phyloP scores from a whole-genome alignment of 2,797 vertebrate species.

The Allobates femoralis region DNA sequence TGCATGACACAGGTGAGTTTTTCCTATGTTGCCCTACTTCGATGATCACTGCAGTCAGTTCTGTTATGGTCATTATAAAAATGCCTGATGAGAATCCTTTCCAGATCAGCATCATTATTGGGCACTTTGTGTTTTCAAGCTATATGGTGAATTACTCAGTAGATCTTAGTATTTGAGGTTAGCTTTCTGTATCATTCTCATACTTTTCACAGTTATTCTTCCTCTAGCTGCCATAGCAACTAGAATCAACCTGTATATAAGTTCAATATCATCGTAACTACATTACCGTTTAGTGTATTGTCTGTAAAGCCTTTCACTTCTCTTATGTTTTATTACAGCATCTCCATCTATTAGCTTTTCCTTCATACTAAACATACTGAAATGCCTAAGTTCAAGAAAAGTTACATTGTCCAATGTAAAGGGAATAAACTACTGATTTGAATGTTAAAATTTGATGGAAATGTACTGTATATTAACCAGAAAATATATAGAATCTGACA shows the following conservation, averaged over 20 bases:
- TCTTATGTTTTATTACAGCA: background rate
- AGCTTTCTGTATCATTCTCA: background rate
- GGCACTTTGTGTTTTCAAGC: background rate
- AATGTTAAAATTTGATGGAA: background rate
- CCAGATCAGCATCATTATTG: background rate
- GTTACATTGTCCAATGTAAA: background rate
- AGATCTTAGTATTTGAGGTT: background rate
- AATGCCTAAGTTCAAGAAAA: background rate
- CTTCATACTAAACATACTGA: background rate
- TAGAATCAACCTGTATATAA: slow-evolving; percentile 36
- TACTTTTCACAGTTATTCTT: slow-evolving; percentile 4
- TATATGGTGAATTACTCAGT: background rate
- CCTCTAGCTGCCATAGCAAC: slow-evolving; percentile 33
- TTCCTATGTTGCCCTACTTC: background rate
- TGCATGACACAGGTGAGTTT: background rate
- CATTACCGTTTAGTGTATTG: slow-evolving; percentile 1
- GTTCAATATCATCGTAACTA: slow-evolving; percentile 25
- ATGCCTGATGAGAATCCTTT: background rate
- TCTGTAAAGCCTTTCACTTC: slow-evolving; percentile 12
- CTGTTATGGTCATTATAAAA: background rate
- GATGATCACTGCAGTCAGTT: background rate
- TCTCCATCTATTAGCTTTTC: background rate
- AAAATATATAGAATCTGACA: background rate
- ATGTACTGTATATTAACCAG: background rate
- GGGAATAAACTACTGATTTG: background rate